A percentile compares a stretch with the other conserved stretches of the same genome.
Evolutionary conservation across 1,140 invertebrate species (phyloP).

Genomic region (Ridgeia piscesae): DNA sequence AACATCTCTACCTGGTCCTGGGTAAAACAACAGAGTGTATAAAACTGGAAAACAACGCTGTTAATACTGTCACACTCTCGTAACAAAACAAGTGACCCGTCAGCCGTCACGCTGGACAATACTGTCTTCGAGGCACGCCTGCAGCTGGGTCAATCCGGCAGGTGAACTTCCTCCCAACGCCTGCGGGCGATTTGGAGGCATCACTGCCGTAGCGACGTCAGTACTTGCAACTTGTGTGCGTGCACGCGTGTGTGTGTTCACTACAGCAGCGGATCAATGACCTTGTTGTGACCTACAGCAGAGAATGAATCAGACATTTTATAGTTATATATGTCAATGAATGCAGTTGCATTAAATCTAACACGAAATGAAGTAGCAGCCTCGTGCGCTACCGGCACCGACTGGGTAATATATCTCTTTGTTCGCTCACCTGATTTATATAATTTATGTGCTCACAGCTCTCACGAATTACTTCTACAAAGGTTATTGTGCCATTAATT

Average conservation of each 20-base stretch:
- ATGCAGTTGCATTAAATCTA: neutral
- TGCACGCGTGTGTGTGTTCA: neutral
- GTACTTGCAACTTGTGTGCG: neutral
- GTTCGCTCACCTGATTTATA: neutral
- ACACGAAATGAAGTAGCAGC: neutral
- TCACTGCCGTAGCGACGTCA: neutral
- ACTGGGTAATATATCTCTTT: neutral
- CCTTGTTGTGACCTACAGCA: neutral
- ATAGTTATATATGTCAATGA: neutral
- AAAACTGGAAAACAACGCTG: neutral
- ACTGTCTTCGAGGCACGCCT: neutral
- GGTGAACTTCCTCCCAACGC: neutral
- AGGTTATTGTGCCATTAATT: neutral
- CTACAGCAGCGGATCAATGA: neutral
- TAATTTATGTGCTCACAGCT: neutral
- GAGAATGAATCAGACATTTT: neutral
- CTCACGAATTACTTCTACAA: neutral
- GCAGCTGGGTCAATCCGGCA: neutral
- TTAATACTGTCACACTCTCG: neutral
- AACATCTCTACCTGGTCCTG: neutral
- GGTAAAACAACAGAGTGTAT: conserved; percentile 5
- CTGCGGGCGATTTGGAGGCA: neutral
- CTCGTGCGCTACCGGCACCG: neutral
- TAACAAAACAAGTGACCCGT: conserved; percentile 1
- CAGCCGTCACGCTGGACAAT: neutral